phyloP scores from a whole-genome alignment of 2,113 vertebrate genomes.

The Hystrix cristata region DNA sequence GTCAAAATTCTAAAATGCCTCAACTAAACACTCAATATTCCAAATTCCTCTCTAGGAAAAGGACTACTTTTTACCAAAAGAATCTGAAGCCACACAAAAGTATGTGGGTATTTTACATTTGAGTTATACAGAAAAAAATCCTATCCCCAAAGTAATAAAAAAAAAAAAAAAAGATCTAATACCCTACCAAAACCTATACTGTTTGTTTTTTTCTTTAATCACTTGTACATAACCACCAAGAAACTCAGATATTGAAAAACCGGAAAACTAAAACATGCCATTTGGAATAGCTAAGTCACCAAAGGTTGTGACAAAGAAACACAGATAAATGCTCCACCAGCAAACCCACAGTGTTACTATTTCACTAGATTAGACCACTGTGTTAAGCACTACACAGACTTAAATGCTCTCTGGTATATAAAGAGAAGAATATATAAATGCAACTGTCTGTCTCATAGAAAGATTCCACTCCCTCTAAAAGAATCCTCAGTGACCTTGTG shows the following conservation, averaged over 20 bases:
- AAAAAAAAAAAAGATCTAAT: conserved; percentile 11
- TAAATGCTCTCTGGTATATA: not conserved
- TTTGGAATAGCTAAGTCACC: not conserved
- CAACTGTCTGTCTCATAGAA: not conserved
- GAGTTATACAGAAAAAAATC: not conserved
- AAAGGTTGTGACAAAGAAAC: not conserved
- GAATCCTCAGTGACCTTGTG: conserved; percentile 50
- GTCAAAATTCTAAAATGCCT: conserved; percentile 43
- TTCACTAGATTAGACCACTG: not conserved
- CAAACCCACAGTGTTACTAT: not conserved
- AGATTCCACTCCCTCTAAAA: conserved; percentile 47
- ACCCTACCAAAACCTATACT: not conserved
- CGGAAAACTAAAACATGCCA: not conserved
- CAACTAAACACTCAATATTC: not conserved
- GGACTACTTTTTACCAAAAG: not conserved
- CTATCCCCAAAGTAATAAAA: not conserved
- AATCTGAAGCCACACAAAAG: conserved; percentile 21
- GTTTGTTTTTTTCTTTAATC: not conserved
- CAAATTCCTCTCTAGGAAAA: conserved; percentile 47
- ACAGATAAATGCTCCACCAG: not conserved
- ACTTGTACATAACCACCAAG: not conserved
- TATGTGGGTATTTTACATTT: not conserved
- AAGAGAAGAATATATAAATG: conserved; percentile 15
- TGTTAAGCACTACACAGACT: not conserved
- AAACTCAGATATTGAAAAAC: conserved; percentile 12